phyloP scores from a whole-genome alignment of 30 jellyfish, hydroid and myxozoan species.

The Hydra vulgaris region DNA sequence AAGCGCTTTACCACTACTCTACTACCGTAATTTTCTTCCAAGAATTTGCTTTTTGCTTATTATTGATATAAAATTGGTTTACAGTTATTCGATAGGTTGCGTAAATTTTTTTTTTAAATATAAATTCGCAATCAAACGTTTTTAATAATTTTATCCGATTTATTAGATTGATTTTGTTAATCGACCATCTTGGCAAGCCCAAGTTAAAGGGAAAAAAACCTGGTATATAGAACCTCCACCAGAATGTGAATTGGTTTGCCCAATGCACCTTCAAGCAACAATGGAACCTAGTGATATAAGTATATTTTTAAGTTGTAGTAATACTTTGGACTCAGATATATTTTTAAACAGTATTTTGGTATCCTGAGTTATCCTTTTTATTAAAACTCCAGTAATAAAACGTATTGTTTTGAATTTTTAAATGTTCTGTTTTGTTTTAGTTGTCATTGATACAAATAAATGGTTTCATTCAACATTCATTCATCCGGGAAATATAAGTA shows the following conservation, averaged over 20 bases:
- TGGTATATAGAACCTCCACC: conserved; percentile 91
- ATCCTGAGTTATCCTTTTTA: neutral
- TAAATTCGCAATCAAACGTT: too few relatives aligned
- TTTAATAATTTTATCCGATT: too few relatives aligned
- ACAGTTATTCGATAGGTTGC: too few relatives aligned
- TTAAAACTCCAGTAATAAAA: neutral
- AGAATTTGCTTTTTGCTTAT: too few relatives aligned
- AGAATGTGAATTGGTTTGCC: conserved; percentile 80
- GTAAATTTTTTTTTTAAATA: too few relatives aligned
- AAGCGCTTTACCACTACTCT: too few relatives aligned
- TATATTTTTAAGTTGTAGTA: too few relatives aligned
- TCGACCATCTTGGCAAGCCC: conserved; percentile 98
- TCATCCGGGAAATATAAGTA: conserved; percentile 82
- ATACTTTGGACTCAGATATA: too few relatives aligned
- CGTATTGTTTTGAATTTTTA: neutral
- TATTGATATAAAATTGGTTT: too few relatives aligned
- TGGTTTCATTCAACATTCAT: conserved; percentile 92
- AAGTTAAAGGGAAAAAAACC: conserved; percentile 71
- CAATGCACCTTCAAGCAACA: conserved; percentile 38
- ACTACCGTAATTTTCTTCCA: too few relatives aligned
- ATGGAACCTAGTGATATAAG: conserved; percentile 90
- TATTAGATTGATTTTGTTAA: conserved; percentile 74
- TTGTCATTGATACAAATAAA: conserved; percentile 84
- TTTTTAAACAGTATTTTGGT: too few relatives aligned
- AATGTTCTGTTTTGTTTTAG: conserved; percentile 26